Evolutionary conservation across 2,113 vertebrate genomes (phyloP), one percentile per base, ranked within the genome.

Genomic region (Corvus hawaiiensis): DNA sequence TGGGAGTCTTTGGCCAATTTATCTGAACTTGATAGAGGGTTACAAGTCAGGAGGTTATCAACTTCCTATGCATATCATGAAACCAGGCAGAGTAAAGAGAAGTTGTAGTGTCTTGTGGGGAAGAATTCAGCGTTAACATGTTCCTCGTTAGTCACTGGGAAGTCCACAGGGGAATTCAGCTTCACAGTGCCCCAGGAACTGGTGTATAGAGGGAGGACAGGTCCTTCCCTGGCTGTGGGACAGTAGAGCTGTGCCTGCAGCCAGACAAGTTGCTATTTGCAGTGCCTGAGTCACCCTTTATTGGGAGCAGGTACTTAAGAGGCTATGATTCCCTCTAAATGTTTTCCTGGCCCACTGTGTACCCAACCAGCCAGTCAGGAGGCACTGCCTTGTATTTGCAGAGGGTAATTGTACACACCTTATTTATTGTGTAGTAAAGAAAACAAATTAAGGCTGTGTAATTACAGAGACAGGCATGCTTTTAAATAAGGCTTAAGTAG

Each of bases 361-460:
- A 7, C 64, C 75, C 66, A 93, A 39, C 51, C 86, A 91, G 63
- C 49, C 30, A 72, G 87, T 64, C 51, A 80, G 84, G 68, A 78
- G 88, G 30, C 68, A 33, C 19, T 68, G 69, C 68, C 64, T 63
- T 64, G 16, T 90, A n/a, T 93, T 96, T 96, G 56, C 87, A 83
- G 87, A 97, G 84, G 75, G 49, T 95, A 97, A 91, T 95, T 67
- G 64, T 94, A 90, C 91, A 74, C 95, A 96, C 92, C 93, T 96
- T 97, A 94, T 97, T 98, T 98, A 97, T 94, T 97, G 96, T 96
- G 96, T 24, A 13, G 82, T 94, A 97, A 97, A 96, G 97, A 97
- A 98, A 98, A 98, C 98, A 98, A 97, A 98, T 98, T 97, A 98
- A 97, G 95, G 86, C 69, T 89, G 93, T 93, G 97, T 97, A 97